Base-by-base conservation (phyloP, 2,888 invertebrate species). In the Anagyrus pseudococci region DNA sequence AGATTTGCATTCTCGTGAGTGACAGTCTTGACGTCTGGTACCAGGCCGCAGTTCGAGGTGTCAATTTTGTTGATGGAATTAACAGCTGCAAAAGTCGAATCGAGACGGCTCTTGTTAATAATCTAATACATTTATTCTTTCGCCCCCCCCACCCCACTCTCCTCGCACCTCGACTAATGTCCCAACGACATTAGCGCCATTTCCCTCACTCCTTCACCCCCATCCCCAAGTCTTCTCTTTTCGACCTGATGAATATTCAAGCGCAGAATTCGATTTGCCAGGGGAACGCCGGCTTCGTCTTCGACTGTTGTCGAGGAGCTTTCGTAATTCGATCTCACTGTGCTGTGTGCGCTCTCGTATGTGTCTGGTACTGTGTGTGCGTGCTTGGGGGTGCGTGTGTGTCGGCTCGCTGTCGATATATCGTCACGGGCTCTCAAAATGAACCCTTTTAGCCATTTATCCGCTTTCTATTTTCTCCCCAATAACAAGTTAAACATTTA, bases 31-130 rank as follows among this genome's bases (percentile, higher is more conserved):
- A 91, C 89, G 82, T 91, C 94, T 87, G 93, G 93, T 80, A 93
- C 93, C 83, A 93, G 85, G 82, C 93, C 92, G 84, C 93, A 94
- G 84, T 93, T 93, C 79, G 92, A 87, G 83, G 90, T 89, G 86
- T 93, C 93, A 87, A 91, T 89, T 82, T 90, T 89, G 84, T 92
- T 90, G 91, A 93, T 93, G 81, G 93, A 93, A 85, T 91, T 93
- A 84, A 93, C 90, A 82, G 92, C 93, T 93, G 88, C 8, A 37
- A 52, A n/a, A 10, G 43, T n/a, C 10, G n/a, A n/a, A 64, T 26
- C 48, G 56, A 62, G 52, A 59, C 48, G 26, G 22, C 19, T 47
- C 64, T 56, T 33, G 53, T 64, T 64, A 60, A 57, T 60, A 57
- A 61, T 61, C 52, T 22, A 55, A 41, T 55, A 48, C 50, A 56